Evolutionary conservation across 2,888 invertebrate species (phyloP).

Genomic region (Eupeodes luniger): DNA sequence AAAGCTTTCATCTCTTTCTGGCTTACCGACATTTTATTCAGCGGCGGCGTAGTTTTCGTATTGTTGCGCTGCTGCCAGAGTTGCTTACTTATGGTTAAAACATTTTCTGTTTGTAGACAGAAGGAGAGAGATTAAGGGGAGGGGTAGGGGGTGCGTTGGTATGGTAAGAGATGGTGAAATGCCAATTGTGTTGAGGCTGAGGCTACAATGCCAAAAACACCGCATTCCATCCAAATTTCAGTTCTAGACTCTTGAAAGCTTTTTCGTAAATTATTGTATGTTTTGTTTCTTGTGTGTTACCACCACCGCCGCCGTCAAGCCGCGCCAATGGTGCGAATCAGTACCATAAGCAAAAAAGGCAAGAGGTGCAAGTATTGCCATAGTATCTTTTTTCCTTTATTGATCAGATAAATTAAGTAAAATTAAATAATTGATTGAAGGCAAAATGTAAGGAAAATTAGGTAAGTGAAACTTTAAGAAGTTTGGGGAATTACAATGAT

Average conservation of each 20-base stretch:
- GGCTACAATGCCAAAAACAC: conserved; percentile 37
- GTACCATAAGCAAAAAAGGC: conserved; percentile 4
- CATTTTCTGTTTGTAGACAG: background rate
- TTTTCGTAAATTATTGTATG: conserved; percentile 38
- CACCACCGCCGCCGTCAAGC: no score
- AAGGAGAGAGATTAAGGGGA: background rate
- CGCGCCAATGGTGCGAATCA: conserved; percentile 6
- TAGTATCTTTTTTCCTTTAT: background rate
- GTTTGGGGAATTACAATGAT: no score
- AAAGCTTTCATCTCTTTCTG: conserved; percentile 50
- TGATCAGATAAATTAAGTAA: background rate
- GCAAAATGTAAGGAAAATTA: no score
- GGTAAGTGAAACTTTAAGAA: no score
- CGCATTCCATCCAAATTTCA: conserved; percentile 24
- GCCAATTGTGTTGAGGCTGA: conserved; percentile 43
- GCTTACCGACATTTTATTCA: background rate
- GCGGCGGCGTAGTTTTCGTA: conserved; percentile 4
- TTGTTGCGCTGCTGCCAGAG: conserved; percentile 26
- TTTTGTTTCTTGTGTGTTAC: conserved; percentile 1
- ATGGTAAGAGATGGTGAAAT: background rate
- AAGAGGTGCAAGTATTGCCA: conserved; percentile 52
- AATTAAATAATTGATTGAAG: no score
- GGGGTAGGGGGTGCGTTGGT: background rate
- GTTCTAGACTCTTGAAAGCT: conserved; percentile 60
- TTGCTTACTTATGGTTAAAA: background rate